Evolutionary conservation across 2,113 vertebrate genomes (phyloP).

Genomic region (Chionodraco myersi): DNA sequence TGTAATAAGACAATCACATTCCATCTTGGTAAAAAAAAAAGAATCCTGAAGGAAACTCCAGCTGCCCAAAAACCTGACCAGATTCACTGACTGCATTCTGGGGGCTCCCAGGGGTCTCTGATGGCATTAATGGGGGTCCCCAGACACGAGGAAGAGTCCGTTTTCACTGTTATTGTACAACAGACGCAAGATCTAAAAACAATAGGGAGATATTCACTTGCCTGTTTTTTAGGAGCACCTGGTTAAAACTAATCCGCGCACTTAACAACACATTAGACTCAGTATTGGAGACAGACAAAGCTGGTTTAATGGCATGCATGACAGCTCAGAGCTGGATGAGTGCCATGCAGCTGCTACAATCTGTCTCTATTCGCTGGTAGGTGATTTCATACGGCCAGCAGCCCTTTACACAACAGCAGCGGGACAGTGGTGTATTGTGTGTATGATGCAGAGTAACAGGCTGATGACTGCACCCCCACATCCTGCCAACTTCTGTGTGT

Average conservation of each 20-base stretch:
- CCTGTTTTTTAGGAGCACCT: background rate
- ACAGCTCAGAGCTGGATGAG: conserved; percentile 21
- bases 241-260: background rate
- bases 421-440: conserved; percentile 73
- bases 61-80: conserved; percentile 48
- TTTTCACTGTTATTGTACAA: conserved; percentile 32
- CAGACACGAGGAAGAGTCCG: conserved; percentile 9
- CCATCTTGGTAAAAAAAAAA: conserved; percentile 33
- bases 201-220: background rate
- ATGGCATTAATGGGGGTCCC: conserved; percentile 31
- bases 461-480: conserved; percentile 65
- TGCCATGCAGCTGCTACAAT: conserved; percentile 59
- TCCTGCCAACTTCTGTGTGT: conserved; percentile 60
- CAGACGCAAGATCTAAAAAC: conserved; percentile 4
- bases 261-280: background rate
- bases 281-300: background rate
- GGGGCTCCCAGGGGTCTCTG: conserved; percentile 22
- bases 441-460: conserved; percentile 59
- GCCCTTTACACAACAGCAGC: conserved; percentile 65
- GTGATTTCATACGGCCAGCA: conserved; percentile 60
- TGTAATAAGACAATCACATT: conserved; percentile 76
- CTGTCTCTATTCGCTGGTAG: conserved; percentile 21
- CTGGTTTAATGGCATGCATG: background rate
- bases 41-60: conserved; percentile 55
- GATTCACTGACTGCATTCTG: conserved; percentile 33